Base-by-base conservation (phyloP, 1,140 invertebrate genomes). In the Aphaenogaster floridana region DNA sequence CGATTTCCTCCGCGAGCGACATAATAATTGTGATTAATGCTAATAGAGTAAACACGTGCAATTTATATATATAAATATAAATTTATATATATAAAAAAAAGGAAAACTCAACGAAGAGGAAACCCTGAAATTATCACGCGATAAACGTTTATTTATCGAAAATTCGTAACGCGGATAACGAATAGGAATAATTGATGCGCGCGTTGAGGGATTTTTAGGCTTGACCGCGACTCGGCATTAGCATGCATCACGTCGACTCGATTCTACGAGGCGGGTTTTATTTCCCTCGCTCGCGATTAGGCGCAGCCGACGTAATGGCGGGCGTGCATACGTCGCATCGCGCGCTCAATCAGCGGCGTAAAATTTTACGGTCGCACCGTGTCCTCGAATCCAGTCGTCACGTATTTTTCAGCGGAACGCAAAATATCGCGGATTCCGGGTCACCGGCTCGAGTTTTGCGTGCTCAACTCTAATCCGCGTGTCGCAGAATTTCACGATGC, bases 341-440 rank as follows among this genome's bases (percentile, higher is more conserved):
- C 28, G 80, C 45, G 86, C 21, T 90, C 90, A 81, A 91, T 91
- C 89, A 64, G 64, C 86, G 59, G 86, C 76, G 86, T 86, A 77
- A 88, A 91, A 88, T 74, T 91, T 90, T 88, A 91, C 81, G 89
- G 88, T 52, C 81, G 50, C n/a, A 61, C 54, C 80, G 89, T 78
- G 86, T 81, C 80, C 86, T 88, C 80, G 81, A 77, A 81, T 85
- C 45, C 45, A 57, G 61, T 39, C 72, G 21, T 17, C 69, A 39
- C 45, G 72, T 54, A 54, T 74, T 78, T 86, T 76, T 50, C 21
- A 86, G 21, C 28, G 17, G 63, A 42, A 39, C 52, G 71, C 39
- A 34, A 21, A 78, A 89, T 59, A 48, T 71, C 66, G 17, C 52
- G 64, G 57, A 88, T 66, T 72, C 48, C 50, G 45, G 45, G 50